Evolutionary conservation across 2,888 invertebrate genomes (phyloP), one percentile per base, ranked within the genome.

Genomic region (Smittia aterrima): DNA sequence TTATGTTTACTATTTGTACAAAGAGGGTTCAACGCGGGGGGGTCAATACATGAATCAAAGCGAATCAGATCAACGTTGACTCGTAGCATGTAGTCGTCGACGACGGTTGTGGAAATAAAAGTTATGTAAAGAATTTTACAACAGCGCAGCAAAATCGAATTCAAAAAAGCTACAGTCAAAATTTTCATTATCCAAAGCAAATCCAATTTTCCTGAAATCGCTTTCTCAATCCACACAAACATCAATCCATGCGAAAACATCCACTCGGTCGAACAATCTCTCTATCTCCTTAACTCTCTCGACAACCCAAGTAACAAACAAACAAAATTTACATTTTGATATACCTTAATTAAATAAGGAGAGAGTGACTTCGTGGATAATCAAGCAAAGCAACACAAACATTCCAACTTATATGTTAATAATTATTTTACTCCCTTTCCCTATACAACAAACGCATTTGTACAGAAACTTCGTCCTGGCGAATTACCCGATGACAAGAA

Each of bases 401-500:
- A 47, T 47, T 47, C 47, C 47, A 47, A n/a, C n/a, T 47, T 47
- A 47, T n/a, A 47, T 47, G 47, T 47, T 27, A 64, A 4, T 64
- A 4, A 64, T 27, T 64, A 27, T 64, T 64, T 64, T 64, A 64
- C 24, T 64, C 27, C 64, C 25, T 58, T n/a, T 58, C 64, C 27
- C 64, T 16, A 64, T 20, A 25, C 40, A n/a, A 20, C 7, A 66
- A 27, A n/a, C 32, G 62, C 25, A 27, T 66, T 66, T 67, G 16
- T 32, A 74, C 74, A 74, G 85, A 92, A 93, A 90, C 92, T 95
- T 85, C 93, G 95, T 81, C 95, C 95, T 80, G 95, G 95, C 84
- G 95, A 95, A 89, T 92, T 95, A 84, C 85, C 93, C 87, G 93
- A 93, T 86, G 95, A 95, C 84, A 92, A 91, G 88, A 92, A 93